Percentiles rank a stretch among this genome's conserved stretches.
These are phyloP conservation scores for Pararge aegeria DNA, from an alignment of 1,140 invertebrate genomes.

Conservation along the genomic window DNA sequence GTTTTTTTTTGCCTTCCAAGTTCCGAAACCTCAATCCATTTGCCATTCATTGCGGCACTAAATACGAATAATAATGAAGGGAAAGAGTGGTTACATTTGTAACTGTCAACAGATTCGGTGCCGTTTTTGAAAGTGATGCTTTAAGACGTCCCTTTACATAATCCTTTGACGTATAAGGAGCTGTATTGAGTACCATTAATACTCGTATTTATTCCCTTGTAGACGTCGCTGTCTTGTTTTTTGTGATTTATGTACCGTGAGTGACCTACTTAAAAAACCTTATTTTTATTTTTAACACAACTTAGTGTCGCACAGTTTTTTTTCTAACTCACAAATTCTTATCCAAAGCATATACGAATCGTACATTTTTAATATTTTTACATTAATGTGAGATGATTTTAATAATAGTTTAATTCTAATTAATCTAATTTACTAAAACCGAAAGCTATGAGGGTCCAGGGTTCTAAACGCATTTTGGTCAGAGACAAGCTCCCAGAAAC, in stretches of 20 bases:
- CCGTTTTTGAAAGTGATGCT: slow-evolving; percentile 33
- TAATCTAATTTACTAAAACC: no score
- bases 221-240: slow-evolving; percentile 2
- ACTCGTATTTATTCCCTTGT: slow-evolving; percentile 20
- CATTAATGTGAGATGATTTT: no score
- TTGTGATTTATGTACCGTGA: slow-evolving; percentile 2
- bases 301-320: no score
- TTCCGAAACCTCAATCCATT: slow-evolving; percentile 27
- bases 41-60: slow-evolving; percentile 33
- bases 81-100: slow-evolving; percentile 38
- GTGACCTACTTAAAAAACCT: background rate
- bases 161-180: slow-evolving; percentile 35
- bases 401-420: no score
- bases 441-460: no score
- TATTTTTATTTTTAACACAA: background rate
- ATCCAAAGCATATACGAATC: no score
- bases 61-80: slow-evolving; percentile 37
- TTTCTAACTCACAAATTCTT: no score
- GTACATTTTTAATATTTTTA: no score
- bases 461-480: no score
- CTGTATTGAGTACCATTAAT: slow-evolving; percentile 14
- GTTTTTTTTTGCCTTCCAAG: slow-evolving; percentile 17
- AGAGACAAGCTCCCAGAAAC: no score
- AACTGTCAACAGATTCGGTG: slow-evolving; percentile 40
- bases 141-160: slow-evolving; percentile 35